Conservation (phyloP, 2,797 vertebrate species). For the Pangasius krempfi region DNA sequence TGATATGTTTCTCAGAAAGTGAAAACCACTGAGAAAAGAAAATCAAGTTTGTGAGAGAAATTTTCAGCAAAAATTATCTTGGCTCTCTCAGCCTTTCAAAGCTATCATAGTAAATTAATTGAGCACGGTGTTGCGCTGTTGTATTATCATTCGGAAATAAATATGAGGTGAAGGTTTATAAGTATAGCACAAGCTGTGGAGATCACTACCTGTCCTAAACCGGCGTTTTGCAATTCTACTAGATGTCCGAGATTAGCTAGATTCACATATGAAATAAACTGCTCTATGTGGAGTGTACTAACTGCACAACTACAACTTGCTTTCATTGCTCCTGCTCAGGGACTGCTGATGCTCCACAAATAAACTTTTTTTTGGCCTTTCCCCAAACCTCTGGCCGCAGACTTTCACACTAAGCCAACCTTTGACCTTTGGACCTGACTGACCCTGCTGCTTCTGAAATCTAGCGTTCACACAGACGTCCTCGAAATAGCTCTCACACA, state of each 20-base stretch:
- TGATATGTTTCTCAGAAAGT: not conserved
- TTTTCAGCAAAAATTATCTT: not conserved
- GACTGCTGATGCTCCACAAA: conserved; percentile 25
- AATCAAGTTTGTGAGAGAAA: not conserved
- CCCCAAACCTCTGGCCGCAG: conserved; percentile 44
- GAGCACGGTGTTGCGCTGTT: not conserved
- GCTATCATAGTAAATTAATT: not conserved
- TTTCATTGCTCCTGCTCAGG: conserved; percentile 11
- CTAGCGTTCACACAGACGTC: conserved; percentile 38
- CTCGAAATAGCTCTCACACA: conserved; percentile 9
- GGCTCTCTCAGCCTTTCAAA: not conserved
- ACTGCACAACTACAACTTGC: not conserved
- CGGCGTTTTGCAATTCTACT: not conserved
- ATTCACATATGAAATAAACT: not conserved
- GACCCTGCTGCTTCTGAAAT: conserved; percentile 40
- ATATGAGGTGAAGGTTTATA: not conserved
- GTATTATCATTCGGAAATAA: not conserved
- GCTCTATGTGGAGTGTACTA: not conserved
- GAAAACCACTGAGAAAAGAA: not conserved
- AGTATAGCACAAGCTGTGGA: not conserved
- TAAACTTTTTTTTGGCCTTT: conserved; percentile 45
- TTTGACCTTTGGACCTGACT: conserved; percentile 29
- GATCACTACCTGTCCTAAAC: not conserved
- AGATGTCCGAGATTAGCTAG: too few species aligned
- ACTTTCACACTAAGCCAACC: conserved; percentile 37